Evolutionary conservation across 2,113 vertebrate genomes (phyloP).

Genomic region (Centropus unirufus): DNA sequence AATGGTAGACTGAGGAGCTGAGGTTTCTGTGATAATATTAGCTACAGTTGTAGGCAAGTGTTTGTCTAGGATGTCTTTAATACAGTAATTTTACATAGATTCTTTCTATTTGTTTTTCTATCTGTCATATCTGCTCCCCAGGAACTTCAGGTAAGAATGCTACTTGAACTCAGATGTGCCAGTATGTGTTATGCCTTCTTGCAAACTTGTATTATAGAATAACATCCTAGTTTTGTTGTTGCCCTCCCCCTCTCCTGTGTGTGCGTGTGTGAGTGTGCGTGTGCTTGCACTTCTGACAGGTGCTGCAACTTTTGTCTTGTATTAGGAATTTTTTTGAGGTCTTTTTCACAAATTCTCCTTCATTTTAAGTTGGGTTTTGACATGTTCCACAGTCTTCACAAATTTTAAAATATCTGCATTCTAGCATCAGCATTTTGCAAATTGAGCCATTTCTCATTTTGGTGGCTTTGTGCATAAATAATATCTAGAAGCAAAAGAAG

Average conservation of each 20-base stretch:
- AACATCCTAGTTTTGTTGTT: conserved; percentile 61
- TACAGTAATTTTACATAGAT: conserved; percentile 80
- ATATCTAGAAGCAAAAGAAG: not conserved
- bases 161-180: conserved; percentile 70
- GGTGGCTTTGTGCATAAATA: not conserved
- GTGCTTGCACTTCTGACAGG: conserved; percentile 21
- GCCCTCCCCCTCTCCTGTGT: conserved; percentile 8
- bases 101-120: conserved; percentile 86
- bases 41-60: conserved; percentile 55
- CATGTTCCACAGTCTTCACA: not conserved
- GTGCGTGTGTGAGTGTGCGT: not conserved
- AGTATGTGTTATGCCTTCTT: conserved; percentile 63
- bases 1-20: not conserved
- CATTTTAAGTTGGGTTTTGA: conserved; percentile 15
- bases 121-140: conserved; percentile 86
- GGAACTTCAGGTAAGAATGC: conserved; percentile 95
- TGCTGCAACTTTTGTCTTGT: conserved; percentile 25
- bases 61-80: conserved; percentile 56
- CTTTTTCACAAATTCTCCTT: not conserved
- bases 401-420: not conserved
- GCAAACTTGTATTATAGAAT: conserved; percentile 65
- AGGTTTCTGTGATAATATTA: conserved; percentile 17
- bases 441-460: not conserved
- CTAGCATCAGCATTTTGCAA: not conserved
- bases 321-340: conserved; percentile 28